Base-by-base conservation (phyloP, 2,113 vertebrate genomes). In the Maccullochella peelii region DNA sequence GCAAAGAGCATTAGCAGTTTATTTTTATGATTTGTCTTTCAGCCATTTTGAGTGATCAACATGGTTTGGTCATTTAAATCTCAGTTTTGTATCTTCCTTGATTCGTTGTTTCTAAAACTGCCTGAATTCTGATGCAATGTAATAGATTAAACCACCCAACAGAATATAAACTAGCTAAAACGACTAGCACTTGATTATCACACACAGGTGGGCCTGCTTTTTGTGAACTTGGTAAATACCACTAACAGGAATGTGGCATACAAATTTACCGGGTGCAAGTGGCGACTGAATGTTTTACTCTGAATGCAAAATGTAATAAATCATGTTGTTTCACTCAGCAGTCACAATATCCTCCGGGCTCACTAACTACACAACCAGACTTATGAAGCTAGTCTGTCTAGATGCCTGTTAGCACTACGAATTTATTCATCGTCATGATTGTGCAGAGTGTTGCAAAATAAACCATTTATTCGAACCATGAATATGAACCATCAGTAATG, bases 401-500 rank as follows among this genome's bases (percentile, higher is more conserved):
- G 6, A 67, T 68, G 52, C 63, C 44, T 68, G 33, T 79, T 62
- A 76, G 75, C 58, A 38, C 20, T 8, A 66, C 57, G 77, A 77
- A 88, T 85, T 0, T 83, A 88, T 83, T 89, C 73, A 83, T 74
- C 54, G 52, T 57, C 55, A 61, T 84, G 57, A 77, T 71, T 77
- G 58, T 84, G 67, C 67, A 47, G 50, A 61, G 69, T 68, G 58
- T 77, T 80, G 65, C 49, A 79, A 75, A 71, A 57, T 49, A 65
- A 79, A 72, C 33, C 40, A 36, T 79, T 73, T 70, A 44, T 52
- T 78, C 25, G n/a, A n/a, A n/a, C n/a, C n/a, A n/a, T n/a, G n/a
- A n/a, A n/a, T 25, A 8, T 73, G 47, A 23, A 30, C 10, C 50
- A 63, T 77, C 30, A 55, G 47, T 12, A 25, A 23, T 18, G 61